Evolutionary conservation across 2,113 vertebrate genomes (phyloP).

Genomic region (Genyomyrus donnyi): DNA sequence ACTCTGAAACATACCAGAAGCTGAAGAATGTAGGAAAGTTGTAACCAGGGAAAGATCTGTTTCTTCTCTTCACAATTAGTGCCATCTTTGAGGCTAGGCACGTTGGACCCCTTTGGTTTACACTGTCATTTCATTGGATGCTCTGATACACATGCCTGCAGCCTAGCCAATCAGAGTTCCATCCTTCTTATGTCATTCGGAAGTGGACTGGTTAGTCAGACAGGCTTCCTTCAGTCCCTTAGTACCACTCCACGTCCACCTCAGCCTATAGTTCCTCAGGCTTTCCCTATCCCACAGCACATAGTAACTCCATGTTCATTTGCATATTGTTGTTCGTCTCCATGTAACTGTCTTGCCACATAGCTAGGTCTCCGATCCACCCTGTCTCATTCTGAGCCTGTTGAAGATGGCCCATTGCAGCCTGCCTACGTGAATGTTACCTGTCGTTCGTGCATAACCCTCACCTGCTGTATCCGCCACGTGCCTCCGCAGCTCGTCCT

Average conservation of each 20-base stretch:
- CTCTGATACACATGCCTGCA: not conserved
- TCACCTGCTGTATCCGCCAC: not conserved
- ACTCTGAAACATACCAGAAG: not conserved
- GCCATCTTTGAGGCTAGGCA: not conserved
- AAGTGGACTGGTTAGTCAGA: not conserved
- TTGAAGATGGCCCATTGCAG: not conserved
- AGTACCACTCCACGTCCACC: not conserved
- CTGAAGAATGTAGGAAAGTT: not conserved
- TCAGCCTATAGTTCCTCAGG: not conserved
- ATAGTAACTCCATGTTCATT: not conserved
- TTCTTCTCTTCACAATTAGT: not conserved
- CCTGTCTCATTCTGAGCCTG: not conserved
- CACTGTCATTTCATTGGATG: not conserved
- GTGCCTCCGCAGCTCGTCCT: not conserved
- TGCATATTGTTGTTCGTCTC: slow-evolving; percentile 2
- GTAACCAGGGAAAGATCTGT: not conserved
- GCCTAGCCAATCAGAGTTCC: not conserved
- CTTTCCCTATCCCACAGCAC: not conserved
- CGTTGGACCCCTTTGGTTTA: not conserved
- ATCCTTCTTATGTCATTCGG: not conserved
- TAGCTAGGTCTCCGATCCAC: not conserved
- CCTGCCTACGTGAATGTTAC: not conserved
- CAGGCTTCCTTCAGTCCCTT: not conserved
- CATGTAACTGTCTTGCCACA: not conserved
- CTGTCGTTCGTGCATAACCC: slow-evolving; percentile 4